phyloP scores from a whole-genome alignment of 2,888 invertebrate species.

The Harmothoe impar region DNA sequence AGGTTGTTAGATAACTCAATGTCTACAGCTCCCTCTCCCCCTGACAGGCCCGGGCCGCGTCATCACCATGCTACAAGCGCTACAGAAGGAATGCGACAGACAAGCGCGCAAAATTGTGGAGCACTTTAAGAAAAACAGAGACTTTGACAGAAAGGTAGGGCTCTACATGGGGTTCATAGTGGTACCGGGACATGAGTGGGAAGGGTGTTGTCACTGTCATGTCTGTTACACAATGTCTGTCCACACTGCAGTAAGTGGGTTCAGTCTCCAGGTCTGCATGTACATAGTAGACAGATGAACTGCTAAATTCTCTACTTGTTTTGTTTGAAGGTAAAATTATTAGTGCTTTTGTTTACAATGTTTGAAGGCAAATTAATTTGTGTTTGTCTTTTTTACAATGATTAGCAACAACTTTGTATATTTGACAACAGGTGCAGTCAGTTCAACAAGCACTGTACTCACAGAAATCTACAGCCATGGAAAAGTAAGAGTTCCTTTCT shows the following conservation, averaged over 20 bases:
- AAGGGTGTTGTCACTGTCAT: no score
- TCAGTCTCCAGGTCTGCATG: no score
- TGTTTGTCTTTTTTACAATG: no score
- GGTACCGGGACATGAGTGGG: no score
- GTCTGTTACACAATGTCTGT: no score
- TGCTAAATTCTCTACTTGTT: no score
- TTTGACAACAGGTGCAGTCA: constrained; percentile 76
- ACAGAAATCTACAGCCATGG: constrained; percentile 71
- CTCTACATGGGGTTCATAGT: background rate
- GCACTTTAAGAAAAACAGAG: constrained; percentile 89
- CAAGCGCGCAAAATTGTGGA: constrained; percentile 86
- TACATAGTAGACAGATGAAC: no score
- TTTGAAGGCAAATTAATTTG: background rate
- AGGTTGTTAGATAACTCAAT: no score
- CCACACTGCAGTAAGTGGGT: no score
- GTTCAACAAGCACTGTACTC: constrained; percentile 78
- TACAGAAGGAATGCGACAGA: constrained; percentile 88
- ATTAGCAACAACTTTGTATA: no score
- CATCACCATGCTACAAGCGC: constrained; percentile 88
- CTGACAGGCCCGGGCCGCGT: constrained; percentile 88
- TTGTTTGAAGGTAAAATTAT: no score
- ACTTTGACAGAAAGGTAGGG: constrained; percentile 86
- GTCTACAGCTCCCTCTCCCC: no score
- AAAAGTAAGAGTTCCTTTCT: constrained; percentile 47
- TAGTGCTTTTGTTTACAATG: background rate